Evolutionary conservation across 2,797 vertebrate species (phyloP).

Genomic region (Novumbra hubbsi): DNA sequence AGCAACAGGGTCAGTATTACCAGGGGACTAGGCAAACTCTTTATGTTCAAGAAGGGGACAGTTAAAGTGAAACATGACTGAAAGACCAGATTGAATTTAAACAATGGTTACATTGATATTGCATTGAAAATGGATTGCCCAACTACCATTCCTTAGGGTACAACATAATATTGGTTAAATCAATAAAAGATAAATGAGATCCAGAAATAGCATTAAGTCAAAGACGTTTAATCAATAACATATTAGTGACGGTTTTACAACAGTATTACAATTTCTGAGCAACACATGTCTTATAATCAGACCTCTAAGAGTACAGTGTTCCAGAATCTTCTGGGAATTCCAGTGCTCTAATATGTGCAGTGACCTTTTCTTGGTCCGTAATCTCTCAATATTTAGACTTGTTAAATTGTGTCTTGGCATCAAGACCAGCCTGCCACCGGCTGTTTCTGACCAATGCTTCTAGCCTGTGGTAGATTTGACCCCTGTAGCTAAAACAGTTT

Average conservation of each 20-base stretch:
- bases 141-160: slow-evolving; percentile 21
- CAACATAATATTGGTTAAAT: slow-evolving; percentile 1
- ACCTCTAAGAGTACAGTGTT: slow-evolving; percentile 1
- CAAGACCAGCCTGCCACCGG: not conserved
- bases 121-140: slow-evolving; percentile 14
- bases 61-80: not conserved
- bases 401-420: slow-evolving; percentile 9
- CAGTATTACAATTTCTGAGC: not conserved
- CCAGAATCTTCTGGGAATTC: slow-evolving; percentile 1
- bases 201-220: not conserved
- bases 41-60: slow-evolving; percentile 7
- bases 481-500: slow-evolving; percentile 10
- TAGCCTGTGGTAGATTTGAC: not conserved
- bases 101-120: slow-evolving; percentile 7
- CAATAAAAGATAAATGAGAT: not conserved
- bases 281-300: not conserved
- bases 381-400: slow-evolving; percentile 14
- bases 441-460: not conserved
- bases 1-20: not conserved
- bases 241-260: not conserved
- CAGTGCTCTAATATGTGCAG: not conserved
- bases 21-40: slow-evolving; percentile 5
- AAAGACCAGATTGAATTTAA: slow-evolving; percentile 4
- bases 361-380: slow-evolving; percentile 7
- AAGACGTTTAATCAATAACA: not conserved